A percentile compares a stretch with the other conserved stretches of the same genome.
Evolutionary conservation across 1,140 invertebrate genomes (phyloP).

Genomic region (Bombus huntii): DNA sequence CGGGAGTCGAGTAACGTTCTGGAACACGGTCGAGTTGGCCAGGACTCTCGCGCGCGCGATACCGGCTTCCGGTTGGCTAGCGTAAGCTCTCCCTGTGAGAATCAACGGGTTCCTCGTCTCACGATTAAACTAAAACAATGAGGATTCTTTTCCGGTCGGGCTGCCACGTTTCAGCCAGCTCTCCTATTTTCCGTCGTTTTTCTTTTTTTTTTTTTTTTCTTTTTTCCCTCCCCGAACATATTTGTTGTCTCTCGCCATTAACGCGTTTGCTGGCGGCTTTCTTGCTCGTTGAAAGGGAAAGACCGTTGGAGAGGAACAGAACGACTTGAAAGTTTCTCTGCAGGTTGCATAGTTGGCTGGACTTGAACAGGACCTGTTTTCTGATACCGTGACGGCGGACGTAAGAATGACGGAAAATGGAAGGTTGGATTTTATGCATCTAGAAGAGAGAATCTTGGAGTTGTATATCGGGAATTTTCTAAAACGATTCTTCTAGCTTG

Average conservation of each 20-base stretch:
- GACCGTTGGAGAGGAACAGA: background rate
- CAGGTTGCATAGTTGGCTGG: background rate
- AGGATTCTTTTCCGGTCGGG: constrained; percentile 23
- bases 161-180: constrained; percentile 8
- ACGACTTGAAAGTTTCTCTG: constrained; percentile 7
- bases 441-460: background rate
- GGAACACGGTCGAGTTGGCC: constrained; percentile 67
- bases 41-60: constrained; percentile 48
- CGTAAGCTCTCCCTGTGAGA: constrained; percentile 72
- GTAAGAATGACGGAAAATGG: background rate
- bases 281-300: constrained; percentile 9
- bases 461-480: background rate
- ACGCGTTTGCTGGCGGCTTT: background rate
- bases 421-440: background rate
- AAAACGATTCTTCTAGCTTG: background rate
- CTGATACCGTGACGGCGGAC: background rate
- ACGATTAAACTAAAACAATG: constrained; percentile 63
- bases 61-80: constrained; percentile 63
- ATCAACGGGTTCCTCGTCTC: constrained; percentile 52
- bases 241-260: background rate
- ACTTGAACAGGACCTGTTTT: background rate
- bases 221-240: background rate
- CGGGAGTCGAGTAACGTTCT: constrained; percentile 59
- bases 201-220: background rate
- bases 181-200: background rate